Conservation (phyloP, 2,797 vertebrate species). For the Acanthurus tractus region DNA sequence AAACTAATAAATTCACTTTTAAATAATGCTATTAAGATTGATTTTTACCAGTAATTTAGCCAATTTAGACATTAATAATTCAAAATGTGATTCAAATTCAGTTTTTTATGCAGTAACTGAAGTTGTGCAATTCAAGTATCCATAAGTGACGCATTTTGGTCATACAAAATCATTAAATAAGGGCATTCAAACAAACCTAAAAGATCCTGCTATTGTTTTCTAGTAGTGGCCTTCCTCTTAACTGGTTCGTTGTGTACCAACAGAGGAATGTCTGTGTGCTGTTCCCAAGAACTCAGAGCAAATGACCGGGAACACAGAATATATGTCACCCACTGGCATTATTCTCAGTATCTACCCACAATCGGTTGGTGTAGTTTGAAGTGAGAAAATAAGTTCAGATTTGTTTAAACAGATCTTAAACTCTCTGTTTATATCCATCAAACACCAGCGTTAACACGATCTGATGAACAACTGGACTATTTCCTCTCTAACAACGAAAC, state of each 20-base stretch:
- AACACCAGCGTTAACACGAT: conserved; percentile 46
- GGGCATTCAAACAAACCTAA: conserved; percentile 20
- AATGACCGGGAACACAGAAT: conserved; percentile 21
- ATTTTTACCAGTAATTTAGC: no score
- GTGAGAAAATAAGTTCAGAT: conserved; percentile 42
- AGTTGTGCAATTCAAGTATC: no score
- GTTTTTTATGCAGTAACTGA: no score
- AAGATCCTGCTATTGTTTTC: conserved; percentile 61
- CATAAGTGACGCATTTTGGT: no score
- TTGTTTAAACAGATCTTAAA: conserved; percentile 26
- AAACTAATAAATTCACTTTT: no score
- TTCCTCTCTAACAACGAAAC: conserved; percentile 41
- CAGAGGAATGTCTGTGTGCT: conserved; percentile 28
- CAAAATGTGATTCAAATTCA: no score
- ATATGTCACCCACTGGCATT: conserved; percentile 6
- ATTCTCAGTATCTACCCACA: conserved; percentile 26
- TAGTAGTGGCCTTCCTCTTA: conserved; percentile 53
- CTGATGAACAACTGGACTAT: conserved; percentile 44
- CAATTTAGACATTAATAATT: no score
- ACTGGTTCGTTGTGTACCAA: conserved; percentile 42
- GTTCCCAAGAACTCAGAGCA: conserved; percentile 29
- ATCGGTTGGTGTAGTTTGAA: conserved; percentile 17
- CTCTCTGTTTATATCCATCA: conserved; percentile 34
- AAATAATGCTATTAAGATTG: no score
- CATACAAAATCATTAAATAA: conserved; percentile 15